Evolutionary conservation across 1,140 invertebrate species (phyloP).

Genomic region (Drosophila arawakana): DNA sequence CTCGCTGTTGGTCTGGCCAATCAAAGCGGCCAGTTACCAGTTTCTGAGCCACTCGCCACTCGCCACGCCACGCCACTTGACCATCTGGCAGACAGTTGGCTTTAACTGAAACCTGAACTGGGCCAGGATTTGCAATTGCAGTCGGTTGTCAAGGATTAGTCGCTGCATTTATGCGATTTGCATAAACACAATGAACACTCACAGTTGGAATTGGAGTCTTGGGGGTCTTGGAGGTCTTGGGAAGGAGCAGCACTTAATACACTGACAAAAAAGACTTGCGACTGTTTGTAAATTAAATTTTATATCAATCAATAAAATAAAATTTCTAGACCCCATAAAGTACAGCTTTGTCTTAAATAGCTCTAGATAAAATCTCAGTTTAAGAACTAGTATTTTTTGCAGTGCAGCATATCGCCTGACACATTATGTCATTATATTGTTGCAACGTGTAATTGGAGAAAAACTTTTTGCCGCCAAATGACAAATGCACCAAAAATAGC

Average conservation of each 20-base stretch:
- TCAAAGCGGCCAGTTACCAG: slow-evolving; percentile 70
- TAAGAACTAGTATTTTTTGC: too few relatives aligned
- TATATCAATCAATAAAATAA: too few relatives aligned
- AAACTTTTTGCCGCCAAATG: slow-evolving; percentile 78
- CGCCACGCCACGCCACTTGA: not conserved
- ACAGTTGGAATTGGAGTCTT: slow-evolving; percentile 1
- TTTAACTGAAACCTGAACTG: slow-evolving; percentile 5
- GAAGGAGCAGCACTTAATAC: slow-evolving; percentile 5
- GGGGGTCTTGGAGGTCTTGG: not conserved
- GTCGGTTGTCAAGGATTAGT: slow-evolving; percentile 25
- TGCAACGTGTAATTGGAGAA: slow-evolving; percentile 79
- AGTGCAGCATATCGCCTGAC: slow-evolving; percentile 37
- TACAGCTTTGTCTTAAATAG: too few relatives aligned
- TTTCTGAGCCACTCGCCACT: slow-evolving; percentile 32
- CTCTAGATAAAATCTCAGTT: too few relatives aligned
- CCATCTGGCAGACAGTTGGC: not conserved
- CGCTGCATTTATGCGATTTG: slow-evolving; percentile 23
- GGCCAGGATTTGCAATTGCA: slow-evolving; percentile 43
- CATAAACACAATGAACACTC: slow-evolving; percentile 21
- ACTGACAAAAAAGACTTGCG: too few relatives aligned
- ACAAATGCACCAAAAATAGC: slow-evolving; percentile 69
- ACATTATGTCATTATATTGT: slow-evolving; percentile 80
- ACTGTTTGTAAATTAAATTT: too few relatives aligned
- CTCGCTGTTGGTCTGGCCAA: slow-evolving; percentile 56
- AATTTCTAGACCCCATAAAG: too few relatives aligned